Evolutionary conservation across 2,797 vertebrate genomes (phyloP).

Genomic region (Chiroxiphia lanceolata): DNA sequence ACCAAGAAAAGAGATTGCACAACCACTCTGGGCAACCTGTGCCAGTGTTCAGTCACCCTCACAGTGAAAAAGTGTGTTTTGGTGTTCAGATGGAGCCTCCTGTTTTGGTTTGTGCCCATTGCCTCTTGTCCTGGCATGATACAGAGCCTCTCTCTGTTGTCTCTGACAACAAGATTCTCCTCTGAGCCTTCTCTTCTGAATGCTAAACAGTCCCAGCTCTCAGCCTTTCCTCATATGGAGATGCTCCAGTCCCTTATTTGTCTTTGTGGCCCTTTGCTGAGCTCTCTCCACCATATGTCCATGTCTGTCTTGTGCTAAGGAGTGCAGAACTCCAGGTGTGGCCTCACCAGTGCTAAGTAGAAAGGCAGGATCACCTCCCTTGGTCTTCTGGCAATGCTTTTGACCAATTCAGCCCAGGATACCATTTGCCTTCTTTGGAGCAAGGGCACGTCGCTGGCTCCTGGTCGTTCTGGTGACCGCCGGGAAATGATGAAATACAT

Average conservation of each 20-base stretch:
- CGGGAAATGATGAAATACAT: neutral
- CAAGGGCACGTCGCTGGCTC: neutral
- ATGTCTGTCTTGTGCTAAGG: neutral
- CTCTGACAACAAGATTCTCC: neutral
- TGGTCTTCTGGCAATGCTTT: neutral
- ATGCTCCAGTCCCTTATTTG: neutral
- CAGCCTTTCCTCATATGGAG: neutral
- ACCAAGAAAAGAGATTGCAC: neutral
- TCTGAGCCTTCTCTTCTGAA: neutral
- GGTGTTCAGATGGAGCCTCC: neutral
- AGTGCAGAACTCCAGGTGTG: neutral
- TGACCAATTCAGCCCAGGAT: neutral
- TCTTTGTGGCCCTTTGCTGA: neutral
- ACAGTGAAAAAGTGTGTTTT: neutral
- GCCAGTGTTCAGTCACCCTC: neutral
- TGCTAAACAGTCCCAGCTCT: neutral
- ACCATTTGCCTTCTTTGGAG: neutral
- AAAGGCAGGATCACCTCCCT: neutral
- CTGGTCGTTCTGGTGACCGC: neutral
- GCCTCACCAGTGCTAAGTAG: neutral
- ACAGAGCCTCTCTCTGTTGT: neutral
- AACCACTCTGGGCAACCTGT: neutral
- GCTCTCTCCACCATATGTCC: neutral
- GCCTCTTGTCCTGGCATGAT: accelerated
- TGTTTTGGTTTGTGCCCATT: neutral